Base-by-base conservation (phyloP, 2,888 invertebrate genomes). In the Pyrocoelia pectoralis region DNA sequence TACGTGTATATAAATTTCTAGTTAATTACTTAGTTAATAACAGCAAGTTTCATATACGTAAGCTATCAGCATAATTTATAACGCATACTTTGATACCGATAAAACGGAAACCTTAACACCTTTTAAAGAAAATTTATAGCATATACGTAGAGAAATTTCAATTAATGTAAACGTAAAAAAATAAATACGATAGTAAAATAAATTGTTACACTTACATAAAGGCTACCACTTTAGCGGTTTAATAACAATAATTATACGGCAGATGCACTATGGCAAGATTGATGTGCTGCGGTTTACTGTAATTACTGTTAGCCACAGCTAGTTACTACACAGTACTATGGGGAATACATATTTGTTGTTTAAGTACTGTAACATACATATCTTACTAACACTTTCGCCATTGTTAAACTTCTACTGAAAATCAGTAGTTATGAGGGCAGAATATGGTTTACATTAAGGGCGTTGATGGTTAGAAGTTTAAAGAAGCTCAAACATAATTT, bases 241-340 rank as follows among this genome's bases (percentile, higher is more conserved):
- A 71, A 71, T 70, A 66, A 68, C 69, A 63, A 68, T 71, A 63
- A 71, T 71, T 71, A 71, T 65, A 49, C 64, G 56, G 67, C 68
- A 70, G 70, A 68, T 71, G 69, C 67, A 65, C 61, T 53, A 55
- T 64, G 58, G 63, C 59, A 71, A 72, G 72, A 72, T 72, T 72
- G 71, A 72, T 72, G 70, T 66, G 67, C 65, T 61, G 67, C 69
- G 65, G 68, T 70, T 61, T 46, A 64, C 63, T 67, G 67, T 70
- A 72, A 72, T 72, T 72, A 71, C 71, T 64, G 60, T 67, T 46
- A 57, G 65, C 72, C 69, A 68, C 70, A 68, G 68, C 56, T 18
- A 62, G 62, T 53, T 62, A 48, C 52, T 46, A 46, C n/a, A 46
- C 46, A 46, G 46, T 46, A 46, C 46, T 18, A 46, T 46, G 17